Percentiles rank a stretch among this genome's conserved stretches.
Evolutionary conservation across 1,140 invertebrate genomes (phyloP).

Genomic region (Polyergus mexicanus): DNA sequence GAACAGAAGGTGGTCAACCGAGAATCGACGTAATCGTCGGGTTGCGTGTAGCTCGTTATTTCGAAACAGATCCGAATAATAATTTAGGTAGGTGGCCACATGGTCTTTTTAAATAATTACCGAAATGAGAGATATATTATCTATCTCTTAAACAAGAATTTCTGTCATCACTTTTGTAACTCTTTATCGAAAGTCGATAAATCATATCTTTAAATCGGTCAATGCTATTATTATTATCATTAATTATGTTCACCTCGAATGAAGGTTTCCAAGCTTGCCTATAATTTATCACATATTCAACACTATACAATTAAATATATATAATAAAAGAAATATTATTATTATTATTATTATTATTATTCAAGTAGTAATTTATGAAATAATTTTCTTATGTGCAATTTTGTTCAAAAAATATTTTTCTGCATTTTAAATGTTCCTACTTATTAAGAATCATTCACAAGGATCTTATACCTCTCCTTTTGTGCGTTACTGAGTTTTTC

Average conservation of each 20-base stretch:
- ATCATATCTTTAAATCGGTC: background rate
- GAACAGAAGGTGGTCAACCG: constrained; percentile 52
- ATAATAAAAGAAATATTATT: background rate
- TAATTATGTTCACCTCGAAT: constrained; percentile 12
- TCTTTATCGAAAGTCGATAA: background rate
- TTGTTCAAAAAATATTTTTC: background rate
- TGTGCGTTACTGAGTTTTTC: background rate
- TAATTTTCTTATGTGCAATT: background rate
- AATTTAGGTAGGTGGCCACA: constrained; percentile 40
- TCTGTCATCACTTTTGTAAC: background rate
- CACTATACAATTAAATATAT: background rate
- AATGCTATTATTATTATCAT: constrained; percentile 12
- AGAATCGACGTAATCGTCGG: constrained; percentile 49
- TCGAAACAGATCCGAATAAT: constrained; percentile 53
- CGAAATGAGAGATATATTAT: constrained; percentile 20
- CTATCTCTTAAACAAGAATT: constrained; percentile 30
- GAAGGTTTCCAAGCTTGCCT: background rate
- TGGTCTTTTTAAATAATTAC: constrained; percentile 46
- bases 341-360: background rate
- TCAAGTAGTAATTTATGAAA: background rate
- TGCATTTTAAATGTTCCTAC: background rate
- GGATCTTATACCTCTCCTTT: background rate
- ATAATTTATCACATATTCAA: background rate
- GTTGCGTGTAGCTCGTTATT: constrained; percentile 52
- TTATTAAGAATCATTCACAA: background rate